These are phyloP conservation scores for Brachionichthys hirsutus DNA, from an alignment of 2,113 vertebrate genomes.

Conservation along the genomic window DNA sequence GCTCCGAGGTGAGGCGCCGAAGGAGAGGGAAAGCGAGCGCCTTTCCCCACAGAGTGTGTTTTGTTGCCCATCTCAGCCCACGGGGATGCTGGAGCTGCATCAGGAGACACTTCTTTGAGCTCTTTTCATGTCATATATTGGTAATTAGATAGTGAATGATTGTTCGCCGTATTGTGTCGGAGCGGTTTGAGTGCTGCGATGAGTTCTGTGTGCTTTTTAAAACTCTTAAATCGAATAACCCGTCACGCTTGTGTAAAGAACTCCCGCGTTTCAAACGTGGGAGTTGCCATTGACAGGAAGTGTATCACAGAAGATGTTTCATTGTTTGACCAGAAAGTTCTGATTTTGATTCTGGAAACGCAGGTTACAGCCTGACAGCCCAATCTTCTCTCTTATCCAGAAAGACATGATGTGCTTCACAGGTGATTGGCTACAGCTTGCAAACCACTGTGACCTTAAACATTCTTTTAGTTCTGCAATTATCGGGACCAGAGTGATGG, in stretches of 20 bases:
- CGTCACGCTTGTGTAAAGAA: no score
- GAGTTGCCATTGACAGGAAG: not conserved
- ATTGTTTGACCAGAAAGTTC: not conserved
- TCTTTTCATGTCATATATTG: not conserved
- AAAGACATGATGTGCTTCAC: not conserved
- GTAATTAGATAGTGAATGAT: not conserved
- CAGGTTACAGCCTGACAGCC: no score
- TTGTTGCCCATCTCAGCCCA: not conserved
- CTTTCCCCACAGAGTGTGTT: not conserved
- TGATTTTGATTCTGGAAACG: not conserved
- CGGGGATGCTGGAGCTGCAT: not conserved
- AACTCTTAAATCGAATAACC: no score
- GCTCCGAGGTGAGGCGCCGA: slow-evolving; percentile 79
- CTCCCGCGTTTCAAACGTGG: no score
- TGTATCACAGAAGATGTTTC: no score
- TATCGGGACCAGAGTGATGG: not conserved
- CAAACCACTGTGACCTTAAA: not conserved
- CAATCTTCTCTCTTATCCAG: not conserved
- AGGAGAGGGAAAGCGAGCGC: not conserved
- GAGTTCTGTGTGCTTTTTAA: no score
- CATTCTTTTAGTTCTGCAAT: not conserved
- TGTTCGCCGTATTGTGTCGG: no score
- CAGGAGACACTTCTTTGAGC: not conserved
- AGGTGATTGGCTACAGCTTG: not conserved
- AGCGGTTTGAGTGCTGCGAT: no score